Percentiles rank a stretch among this genome's conserved stretches.
Conservation (phyloP, 1,140 invertebrate species). For the Drusus annulatus region DNA sequence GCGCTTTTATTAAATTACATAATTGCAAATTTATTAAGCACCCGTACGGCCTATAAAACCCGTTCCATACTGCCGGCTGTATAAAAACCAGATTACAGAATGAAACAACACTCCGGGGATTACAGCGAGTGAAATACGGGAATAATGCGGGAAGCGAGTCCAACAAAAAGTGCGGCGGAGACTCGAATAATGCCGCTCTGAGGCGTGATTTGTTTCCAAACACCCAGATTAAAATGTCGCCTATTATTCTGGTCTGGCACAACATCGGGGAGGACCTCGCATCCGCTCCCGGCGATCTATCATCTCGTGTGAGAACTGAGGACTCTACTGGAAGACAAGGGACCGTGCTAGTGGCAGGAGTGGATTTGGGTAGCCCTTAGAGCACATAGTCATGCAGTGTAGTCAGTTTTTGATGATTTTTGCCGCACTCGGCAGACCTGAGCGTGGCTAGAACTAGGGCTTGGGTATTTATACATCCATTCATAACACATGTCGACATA, state of each 20-base stretch:
- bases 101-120: slow-evolving; percentile 39
- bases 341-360: background rate
- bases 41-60: background rate
- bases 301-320: slow-evolving; percentile 37
- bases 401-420: too few species aligned
- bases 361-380: too few species aligned
- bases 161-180: slow-evolving; percentile 32
- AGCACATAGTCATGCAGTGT: too few species aligned
- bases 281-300: slow-evolving; percentile 46
- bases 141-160: slow-evolving; percentile 5
- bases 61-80: slow-evolving; percentile 19
- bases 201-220: slow-evolving; percentile 56
- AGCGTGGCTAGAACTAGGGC: too few species aligned
- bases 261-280: slow-evolving; percentile 18
- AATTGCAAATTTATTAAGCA: slow-evolving; percentile 31
- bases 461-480: too few species aligned
- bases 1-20: background rate
- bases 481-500: too few species aligned
- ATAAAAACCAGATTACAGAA: slow-evolving; percentile 29
- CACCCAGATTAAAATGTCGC: slow-evolving; percentile 51
- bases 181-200: slow-evolving; percentile 42
- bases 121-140: slow-evolving; percentile 29
- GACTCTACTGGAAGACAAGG: background rate
- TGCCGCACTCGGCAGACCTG: too few species aligned
- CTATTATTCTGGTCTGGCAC: slow-evolving; percentile 36